Conservation (phyloP, 2,113 vertebrate species). For the Terrapene triunguis region DNA sequence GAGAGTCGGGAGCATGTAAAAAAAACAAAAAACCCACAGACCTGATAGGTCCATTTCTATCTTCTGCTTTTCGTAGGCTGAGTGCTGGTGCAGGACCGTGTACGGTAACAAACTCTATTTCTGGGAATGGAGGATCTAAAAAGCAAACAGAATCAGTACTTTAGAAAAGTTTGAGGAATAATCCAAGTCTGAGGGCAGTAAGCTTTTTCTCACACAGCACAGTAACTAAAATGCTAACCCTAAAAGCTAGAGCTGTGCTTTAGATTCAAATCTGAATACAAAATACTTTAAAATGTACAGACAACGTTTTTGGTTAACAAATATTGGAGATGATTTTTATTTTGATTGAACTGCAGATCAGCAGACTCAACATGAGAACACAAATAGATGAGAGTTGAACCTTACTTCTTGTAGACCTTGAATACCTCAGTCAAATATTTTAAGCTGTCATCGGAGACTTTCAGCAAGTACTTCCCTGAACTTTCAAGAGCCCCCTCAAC, state of each 20-base stretch:
- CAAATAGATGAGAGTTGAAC: neutral
- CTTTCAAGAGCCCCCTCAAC: neutral
- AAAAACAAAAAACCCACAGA: conserved; percentile 58
- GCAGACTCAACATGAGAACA: neutral
- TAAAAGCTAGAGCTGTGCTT: neutral
- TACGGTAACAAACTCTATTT: conserved; percentile 82
- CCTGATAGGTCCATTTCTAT: conserved; percentile 90
- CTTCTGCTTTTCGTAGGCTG: conserved; percentile 80
- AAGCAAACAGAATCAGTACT: conserved; percentile 15
- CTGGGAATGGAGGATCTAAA: conserved; percentile 86
- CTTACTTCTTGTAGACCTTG: neutral
- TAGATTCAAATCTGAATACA: neutral
- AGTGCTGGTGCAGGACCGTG: conserved; percentile 81
- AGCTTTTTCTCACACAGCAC: neutral
- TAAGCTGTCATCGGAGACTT: neutral
- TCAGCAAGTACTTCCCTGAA: neutral
- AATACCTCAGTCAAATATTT: neutral
- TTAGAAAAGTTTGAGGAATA: neutral
- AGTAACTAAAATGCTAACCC: neutral
- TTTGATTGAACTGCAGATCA: neutral
- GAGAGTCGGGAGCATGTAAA: neutral
- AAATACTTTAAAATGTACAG: neutral
- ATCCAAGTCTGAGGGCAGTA: neutral
- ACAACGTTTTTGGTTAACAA: neutral
- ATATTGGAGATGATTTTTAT: neutral